phyloP scores from a whole-genome alignment of 1,140 invertebrate species.

The Anagrus nilaparvatae region DNA sequence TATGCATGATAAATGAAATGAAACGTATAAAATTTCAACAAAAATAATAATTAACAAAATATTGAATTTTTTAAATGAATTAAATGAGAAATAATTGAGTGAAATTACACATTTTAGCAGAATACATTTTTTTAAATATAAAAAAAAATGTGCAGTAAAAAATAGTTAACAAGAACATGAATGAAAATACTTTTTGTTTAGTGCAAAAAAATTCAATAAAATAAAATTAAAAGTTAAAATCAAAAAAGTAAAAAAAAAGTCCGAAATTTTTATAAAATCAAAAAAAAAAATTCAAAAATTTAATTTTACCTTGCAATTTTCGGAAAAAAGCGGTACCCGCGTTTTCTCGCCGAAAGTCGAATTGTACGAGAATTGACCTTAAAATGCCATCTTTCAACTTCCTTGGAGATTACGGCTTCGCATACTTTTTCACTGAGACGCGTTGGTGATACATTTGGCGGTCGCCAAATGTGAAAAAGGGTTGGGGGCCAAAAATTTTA shows the following conservation, averaged over 20 bases:
- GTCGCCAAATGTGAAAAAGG: too few relatives aligned
- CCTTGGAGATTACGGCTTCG: slow-evolving; percentile 38
- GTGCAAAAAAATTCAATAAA: too few relatives aligned
- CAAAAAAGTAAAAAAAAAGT: neutral
- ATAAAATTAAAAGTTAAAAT: neutral
- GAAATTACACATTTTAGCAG: too few relatives aligned
- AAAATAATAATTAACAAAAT: neutral
- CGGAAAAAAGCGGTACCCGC: slow-evolving; percentile 39
- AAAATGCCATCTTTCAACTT: slow-evolving; percentile 39
- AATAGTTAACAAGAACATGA: neutral
- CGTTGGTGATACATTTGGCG: too few relatives aligned
- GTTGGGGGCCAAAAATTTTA: too few relatives aligned
- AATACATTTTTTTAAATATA: neutral
- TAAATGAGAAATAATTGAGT: too few relatives aligned
- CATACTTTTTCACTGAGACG: slow-evolving; percentile 36
- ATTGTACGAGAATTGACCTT: slow-evolving; percentile 39
- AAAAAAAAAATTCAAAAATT: too few relatives aligned
- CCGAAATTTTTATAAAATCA: too few relatives aligned
- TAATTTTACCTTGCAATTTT: slow-evolving; percentile 37
- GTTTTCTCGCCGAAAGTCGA: slow-evolving; percentile 40
- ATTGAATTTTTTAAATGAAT: neutral
- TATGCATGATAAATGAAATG: neutral
- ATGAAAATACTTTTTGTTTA: neutral
- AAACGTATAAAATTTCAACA: neutral
- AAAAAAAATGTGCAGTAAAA: slow-evolving; percentile 1